Evolutionary conservation across 30 jellyfish, hydroid and myxozoan species (phyloP).

Genomic region (Pseudorhiza aurosa): DNA sequence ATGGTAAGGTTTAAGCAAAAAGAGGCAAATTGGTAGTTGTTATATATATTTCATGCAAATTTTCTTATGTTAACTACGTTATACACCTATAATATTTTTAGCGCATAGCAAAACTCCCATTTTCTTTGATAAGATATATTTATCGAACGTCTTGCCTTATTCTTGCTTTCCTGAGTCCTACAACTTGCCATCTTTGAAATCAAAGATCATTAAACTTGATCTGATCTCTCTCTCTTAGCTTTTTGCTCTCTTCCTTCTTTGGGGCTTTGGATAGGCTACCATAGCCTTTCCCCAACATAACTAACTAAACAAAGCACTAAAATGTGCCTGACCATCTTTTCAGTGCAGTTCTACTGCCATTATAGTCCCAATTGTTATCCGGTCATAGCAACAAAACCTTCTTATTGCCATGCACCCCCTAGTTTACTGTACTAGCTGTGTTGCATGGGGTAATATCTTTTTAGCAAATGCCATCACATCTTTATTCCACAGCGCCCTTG

Average conservation of each 20-base stretch:
- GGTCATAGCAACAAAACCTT: constrained; percentile 14
- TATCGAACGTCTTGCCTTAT: too few species aligned
- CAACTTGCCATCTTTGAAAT: too few species aligned
- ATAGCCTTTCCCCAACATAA: too few species aligned
- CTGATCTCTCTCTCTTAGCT: too few species aligned
- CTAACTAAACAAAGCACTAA: too few species aligned
- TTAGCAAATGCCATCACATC: constrained; percentile 17
- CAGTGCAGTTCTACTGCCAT: neutral
- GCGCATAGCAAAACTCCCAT: neutral
- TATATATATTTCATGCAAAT: neutral
- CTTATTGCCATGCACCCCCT: constrained; percentile 1
- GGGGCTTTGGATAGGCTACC: too few species aligned
- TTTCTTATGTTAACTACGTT: neutral
- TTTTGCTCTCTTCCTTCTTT: too few species aligned
- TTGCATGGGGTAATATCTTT: constrained; percentile 69
- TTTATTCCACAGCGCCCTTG: constrained; percentile 61
- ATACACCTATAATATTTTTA: neutral
- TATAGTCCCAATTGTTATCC: constrained; percentile 43
- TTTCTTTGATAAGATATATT: neutral
- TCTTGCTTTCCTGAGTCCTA: too few species aligned
- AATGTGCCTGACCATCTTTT: neutral
- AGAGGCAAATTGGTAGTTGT: neutral
- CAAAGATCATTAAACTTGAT: too few species aligned
- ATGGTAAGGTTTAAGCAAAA: neutral
- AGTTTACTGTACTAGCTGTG: constrained; percentile 22